These are phyloP conservation scores for Chelonus insularis DNA, from an alignment of 1,140 invertebrate species.

Conservation along the genomic window DNA sequence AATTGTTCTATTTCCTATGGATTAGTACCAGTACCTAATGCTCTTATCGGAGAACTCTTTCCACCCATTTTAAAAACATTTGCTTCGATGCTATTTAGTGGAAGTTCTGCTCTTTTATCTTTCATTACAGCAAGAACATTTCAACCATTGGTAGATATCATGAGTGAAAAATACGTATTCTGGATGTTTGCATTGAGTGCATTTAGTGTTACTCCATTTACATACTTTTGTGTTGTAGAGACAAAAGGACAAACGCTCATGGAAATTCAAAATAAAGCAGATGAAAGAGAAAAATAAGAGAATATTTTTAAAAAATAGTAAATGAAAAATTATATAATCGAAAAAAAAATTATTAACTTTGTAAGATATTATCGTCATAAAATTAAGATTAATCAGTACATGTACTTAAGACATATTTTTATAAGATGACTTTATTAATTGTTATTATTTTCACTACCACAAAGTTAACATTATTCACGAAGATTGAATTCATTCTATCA, in stretches of 20 bases:
- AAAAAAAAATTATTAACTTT: too few relatives aligned
- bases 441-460: too few relatives aligned
- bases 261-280: constrained; percentile 59
- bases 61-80: constrained; percentile 51
- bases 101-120: constrained; percentile 58
- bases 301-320: neutral
- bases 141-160: constrained; percentile 52
- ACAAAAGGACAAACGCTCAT: constrained; percentile 67
- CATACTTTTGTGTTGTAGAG: constrained; percentile 64
- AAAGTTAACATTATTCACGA: too few relatives aligned
- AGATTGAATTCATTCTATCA: too few relatives aligned
- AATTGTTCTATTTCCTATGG: constrained; percentile 47
- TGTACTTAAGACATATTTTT: too few relatives aligned
- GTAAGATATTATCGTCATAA: too few relatives aligned
- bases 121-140: constrained; percentile 65
- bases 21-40: constrained; percentile 48
- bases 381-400: too few relatives aligned
- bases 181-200: constrained; percentile 62
- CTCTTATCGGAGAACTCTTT: constrained; percentile 54
- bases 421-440: too few relatives aligned
- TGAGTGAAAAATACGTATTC: constrained; percentile 55
- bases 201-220: constrained; percentile 58
- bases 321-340: neutral
- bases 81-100: constrained; percentile 58
- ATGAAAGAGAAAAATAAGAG: constrained; percentile 10